Evolutionary conservation across 2,113 vertebrate genomes (phyloP), one percentile per base, ranked within the genome.

Genomic region (Notarius lentiginosus): DNA sequence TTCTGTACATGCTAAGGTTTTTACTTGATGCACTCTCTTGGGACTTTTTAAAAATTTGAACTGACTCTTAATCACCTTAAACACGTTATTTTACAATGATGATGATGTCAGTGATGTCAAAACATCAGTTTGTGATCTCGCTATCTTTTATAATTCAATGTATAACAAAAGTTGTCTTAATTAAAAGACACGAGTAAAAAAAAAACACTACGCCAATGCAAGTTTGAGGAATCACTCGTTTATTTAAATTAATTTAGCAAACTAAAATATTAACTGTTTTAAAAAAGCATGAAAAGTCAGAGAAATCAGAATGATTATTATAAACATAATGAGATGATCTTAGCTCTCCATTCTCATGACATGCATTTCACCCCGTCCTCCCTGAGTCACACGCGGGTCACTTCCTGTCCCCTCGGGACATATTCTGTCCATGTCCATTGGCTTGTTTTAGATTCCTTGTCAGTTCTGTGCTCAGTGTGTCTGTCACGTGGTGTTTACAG

Each of bases 401-500:
- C 86, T 82, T 65, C 66, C 41, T 86, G 34, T 66, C 27, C 58
- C 73, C 65, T 49, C 65, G 22, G 82, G 76, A 34, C 22, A 80
- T 53, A 27, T 63, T 81, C 75, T 84, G 87, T 85, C 77, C 65
- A 9, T 72, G 61, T 14, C 58, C 17, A 58, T 80, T 87, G 55
- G 49, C 55, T 79, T 61, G 73, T 55, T 47, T 80, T 87, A 24
- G 73, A 79, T 68, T 47, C 80, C 61, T 73, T 58, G 82, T 89
- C 75, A 81, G 58, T n/a, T 84, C 27, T 87, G 87, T 66, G 77
- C n/a, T 47, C 65, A 68, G n/a, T 30, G 14, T 87, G 79, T 83
- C 72, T 79, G 68, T 89, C 83, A 85, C 83, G 79, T 87, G 85
- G 30, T 84, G 55, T 85, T 84, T 51, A 60, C 80, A 61, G 34